Evolutionary conservation across 2,113 vertebrate species (phyloP).

Genomic region (Onychostruthus taczanowskii): DNA sequence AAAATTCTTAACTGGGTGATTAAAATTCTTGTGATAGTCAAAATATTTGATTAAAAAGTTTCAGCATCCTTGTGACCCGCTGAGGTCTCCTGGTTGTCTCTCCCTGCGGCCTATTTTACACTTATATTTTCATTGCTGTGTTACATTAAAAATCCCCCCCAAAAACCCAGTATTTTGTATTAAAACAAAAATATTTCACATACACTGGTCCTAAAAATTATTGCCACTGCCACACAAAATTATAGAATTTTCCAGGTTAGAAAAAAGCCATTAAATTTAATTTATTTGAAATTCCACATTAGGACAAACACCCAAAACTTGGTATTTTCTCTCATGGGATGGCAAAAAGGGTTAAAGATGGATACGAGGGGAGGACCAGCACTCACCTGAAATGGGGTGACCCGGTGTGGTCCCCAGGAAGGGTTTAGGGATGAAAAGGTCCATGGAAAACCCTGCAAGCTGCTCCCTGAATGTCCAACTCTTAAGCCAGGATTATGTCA

Average conservation of each 20-base stretch:
- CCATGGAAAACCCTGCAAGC: neutral
- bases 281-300: neutral
- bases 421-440: neutral
- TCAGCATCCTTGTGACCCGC: rapidly evolving
- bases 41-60: neutral
- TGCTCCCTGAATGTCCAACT: neutral
- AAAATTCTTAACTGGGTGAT: neutral
- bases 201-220: neutral
- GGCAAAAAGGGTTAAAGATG: neutral
- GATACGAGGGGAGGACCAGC: rapidly evolving
- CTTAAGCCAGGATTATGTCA: neutral
- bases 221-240: rapidly evolving
- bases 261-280: neutral
- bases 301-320: neutral
- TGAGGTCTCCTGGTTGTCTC: neutral
- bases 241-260: neutral
- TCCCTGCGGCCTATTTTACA: rapidly evolving
- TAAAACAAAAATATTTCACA: rapidly evolving
- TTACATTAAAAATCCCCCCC: neutral
- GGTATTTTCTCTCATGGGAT: rapidly evolving
- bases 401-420: neutral
- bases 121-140: neutral
- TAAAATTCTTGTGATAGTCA: neutral
- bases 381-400: neutral
- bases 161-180: rapidly evolving